Evolutionary conservation across 2,888 invertebrate species (phyloP).

Genomic region (Drosophila mettleri): DNA sequence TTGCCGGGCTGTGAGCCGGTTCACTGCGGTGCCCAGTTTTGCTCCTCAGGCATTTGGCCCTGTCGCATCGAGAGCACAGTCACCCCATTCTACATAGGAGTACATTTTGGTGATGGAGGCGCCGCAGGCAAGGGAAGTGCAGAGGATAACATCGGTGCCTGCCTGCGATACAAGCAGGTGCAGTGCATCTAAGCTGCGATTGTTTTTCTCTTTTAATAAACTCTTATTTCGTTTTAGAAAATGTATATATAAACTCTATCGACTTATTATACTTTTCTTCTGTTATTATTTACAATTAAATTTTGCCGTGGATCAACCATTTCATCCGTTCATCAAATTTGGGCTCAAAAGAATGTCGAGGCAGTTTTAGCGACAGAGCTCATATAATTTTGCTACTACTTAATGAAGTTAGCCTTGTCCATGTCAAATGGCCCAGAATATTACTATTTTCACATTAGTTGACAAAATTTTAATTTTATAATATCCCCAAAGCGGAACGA

Average conservation of each 20-base stretch:
- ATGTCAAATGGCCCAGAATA: no score
- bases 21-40: conserved; percentile 91
- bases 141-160: conserved; percentile 93
- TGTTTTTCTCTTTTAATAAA: not conserved
- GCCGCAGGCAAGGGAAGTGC: conserved; percentile 88
- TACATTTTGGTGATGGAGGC: conserved; percentile 90
- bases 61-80: conserved; percentile 90
- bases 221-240: conserved; percentile 45
- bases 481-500: no score
- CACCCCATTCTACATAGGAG: conserved; percentile 91
- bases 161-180: conserved; percentile 90
- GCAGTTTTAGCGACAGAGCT: no score
- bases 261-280: not conserved
- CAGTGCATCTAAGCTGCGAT: conserved; percentile 86
- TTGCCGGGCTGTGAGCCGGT: conserved; percentile 89
- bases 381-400: no score
- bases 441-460: no score
- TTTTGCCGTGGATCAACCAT: not conserved
- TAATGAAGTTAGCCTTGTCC: no score
- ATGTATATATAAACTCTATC: conserved; percentile 3
- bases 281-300: not conserved
- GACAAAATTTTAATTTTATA: no score
- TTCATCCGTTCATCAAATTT: no score
- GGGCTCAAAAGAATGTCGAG: no score
- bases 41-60: conserved; percentile 86